Evolutionary conservation across 2,888 invertebrate genomes (phyloP).

Genomic region (Acheta domesticus): DNA sequence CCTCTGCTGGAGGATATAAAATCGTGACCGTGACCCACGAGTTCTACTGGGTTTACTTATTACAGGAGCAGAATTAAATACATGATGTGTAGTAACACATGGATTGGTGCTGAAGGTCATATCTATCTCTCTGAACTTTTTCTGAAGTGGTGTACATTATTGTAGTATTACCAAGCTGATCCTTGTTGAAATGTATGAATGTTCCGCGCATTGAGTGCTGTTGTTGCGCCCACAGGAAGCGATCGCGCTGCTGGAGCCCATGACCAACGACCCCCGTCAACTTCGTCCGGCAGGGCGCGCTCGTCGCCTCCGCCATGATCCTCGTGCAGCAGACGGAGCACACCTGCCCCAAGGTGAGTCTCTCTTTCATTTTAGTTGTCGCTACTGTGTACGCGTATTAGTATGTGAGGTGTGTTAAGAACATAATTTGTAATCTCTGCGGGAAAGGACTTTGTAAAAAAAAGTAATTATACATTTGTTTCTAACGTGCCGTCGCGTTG

Average conservation of each 20-base stretch:
- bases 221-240: constrained; percentile 67
- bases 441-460: too few relatives aligned
- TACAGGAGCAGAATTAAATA: too few relatives aligned
- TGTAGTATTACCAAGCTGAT: background rate
- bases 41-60: too few relatives aligned
- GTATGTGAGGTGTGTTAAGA: too few relatives aligned
- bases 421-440: too few relatives aligned
- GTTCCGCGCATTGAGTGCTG: background rate
- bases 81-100: too few relatives aligned
- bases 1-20: too few relatives aligned
- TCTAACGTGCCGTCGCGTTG: too few relatives aligned
- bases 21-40: too few relatives aligned
- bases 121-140: too few relatives aligned
- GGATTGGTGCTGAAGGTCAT: too few relatives aligned
- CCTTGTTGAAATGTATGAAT: background rate
- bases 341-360: constrained; percentile 78
- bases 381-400: background rate
- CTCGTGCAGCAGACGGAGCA: constrained; percentile 96
- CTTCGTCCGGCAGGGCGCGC: constrained; percentile 95
- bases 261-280: constrained; percentile 99
- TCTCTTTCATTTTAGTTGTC: background rate
- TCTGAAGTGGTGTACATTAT: background rate
- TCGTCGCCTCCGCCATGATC: constrained; percentile 97
- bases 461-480: too few relatives aligned
- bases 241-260: constrained; percentile 90